A percentile compares a stretch with the other conserved stretches of the same genome.
phyloP scores from a whole-genome alignment of 2,113 vertebrate genomes.

The Mesoclemmys tuberculata region DNA sequence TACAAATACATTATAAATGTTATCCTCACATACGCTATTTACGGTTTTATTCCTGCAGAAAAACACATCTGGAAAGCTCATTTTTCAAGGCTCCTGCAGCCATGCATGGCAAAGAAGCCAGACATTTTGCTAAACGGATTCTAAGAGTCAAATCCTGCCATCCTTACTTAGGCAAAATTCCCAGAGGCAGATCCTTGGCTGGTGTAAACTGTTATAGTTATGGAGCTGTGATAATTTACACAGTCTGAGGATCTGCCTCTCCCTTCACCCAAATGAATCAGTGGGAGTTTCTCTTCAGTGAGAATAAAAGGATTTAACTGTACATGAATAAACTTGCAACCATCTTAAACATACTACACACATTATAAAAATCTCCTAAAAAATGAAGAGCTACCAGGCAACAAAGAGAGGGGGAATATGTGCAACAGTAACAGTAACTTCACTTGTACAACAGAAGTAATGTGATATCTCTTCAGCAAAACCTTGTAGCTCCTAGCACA shows the following conservation, averaged over 20 bases:
- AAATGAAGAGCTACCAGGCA: not conserved
- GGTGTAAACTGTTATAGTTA: not conserved
- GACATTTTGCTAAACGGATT: not conserved
- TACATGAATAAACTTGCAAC: not conserved
- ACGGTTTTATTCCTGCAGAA: not conserved
- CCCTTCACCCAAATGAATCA: not conserved
- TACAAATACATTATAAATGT: not conserved
- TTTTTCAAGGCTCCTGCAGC: conserved; percentile 1
- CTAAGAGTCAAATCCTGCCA: not conserved
- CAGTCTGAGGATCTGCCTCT: not conserved
- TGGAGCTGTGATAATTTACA: not conserved
- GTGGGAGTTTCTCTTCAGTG: not conserved
- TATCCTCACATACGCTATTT: not conserved
- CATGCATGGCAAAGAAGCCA: not conserved
- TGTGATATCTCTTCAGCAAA: not conserved
- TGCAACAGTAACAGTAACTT: not conserved
- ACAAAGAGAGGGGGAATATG: not conserved
- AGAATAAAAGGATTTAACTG: not conserved
- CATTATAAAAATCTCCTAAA: accelerated
- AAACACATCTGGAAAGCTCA: not conserved
- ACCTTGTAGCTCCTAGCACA: not conserved
- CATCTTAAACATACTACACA: not conserved
- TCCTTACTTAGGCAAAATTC: not conserved
- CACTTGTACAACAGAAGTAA: not conserved
- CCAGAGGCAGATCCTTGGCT: not conserved